Evolutionary conservation across 2,797 vertebrate species (phyloP), one percentile per base, ranked within the genome.

Genomic region (Heteromormyrus szaboi): DNA sequence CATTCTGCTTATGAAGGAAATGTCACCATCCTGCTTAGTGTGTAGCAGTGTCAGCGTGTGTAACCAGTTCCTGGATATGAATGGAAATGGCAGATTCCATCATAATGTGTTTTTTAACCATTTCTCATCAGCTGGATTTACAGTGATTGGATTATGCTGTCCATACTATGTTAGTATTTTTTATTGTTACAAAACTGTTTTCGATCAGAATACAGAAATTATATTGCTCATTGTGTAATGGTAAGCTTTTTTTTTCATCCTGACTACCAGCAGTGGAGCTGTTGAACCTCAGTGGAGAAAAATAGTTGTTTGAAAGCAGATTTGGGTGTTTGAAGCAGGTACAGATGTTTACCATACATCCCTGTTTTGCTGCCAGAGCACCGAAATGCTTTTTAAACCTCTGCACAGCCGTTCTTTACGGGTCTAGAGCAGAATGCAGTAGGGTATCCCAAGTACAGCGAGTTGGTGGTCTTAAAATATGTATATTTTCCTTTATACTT

Each of bases 121-220:
- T 51, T 89, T 90, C 25, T 86, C 88, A 12, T 91, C 51, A 91
- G 89, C 90, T 87, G 89, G 88, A 92, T 86, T 89, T 44, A 89
- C 79, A 79, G 59, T 86, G 68, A 68, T 54, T 86, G 88, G 86
- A 56, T 91, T 91, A 89, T 91, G 91, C 90, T 90, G 90, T 90
- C 91, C 90, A 89, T 91, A 91, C 89, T 90, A 91, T 90, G 90
- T 91, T 91, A 92, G 90, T 91, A 90, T 93, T 90, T 86, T 89
- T 85, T 50, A 85, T 50, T 91, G 89, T 84, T 86, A 62, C 81
- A 88, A 90, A 54, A 44, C 44, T 79, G 72, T 51, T 41, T 90
- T 89, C 37, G 44, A 56, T 41, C 81, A 59, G 89, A 90, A 90
- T 85, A 46, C 2, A 89, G 9, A 84, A 72, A 68, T 88, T 86